phyloP scores from a whole-genome alignment of 2,888 invertebrate genomes.

The Osmoderma eremita region DNA sequence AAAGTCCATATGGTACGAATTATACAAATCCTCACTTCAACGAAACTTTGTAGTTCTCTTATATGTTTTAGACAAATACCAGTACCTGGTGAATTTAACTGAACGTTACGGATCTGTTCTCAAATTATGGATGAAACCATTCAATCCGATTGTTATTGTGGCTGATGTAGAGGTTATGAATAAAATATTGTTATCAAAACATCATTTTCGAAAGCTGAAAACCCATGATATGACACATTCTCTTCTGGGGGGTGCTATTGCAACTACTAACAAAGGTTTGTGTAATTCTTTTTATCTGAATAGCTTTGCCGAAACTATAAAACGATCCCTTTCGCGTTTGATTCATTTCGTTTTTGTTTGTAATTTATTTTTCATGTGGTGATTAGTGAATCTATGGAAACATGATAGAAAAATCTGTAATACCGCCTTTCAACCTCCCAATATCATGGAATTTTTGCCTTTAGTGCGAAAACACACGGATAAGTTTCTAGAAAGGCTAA shows the following conservation, averaged over 20 bases:
- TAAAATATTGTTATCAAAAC: slow-evolving; percentile 25
- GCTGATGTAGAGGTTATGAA: slow-evolving; percentile 22
- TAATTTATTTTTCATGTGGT: too few species aligned
- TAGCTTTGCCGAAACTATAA: too few species aligned
- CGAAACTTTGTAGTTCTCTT: not conserved
- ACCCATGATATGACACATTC: slow-evolving; percentile 28
- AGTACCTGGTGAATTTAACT: slow-evolving; percentile 2
- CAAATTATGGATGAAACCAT: slow-evolving; percentile 35
- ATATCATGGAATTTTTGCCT: slow-evolving; percentile 9
- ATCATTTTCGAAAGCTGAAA: slow-evolving; percentile 22
- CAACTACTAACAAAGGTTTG: slow-evolving; percentile 26
- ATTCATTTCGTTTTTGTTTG: too few species aligned
- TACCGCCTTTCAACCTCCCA: slow-evolving; percentile 25
- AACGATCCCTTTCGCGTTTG: too few species aligned
- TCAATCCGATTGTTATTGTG: slow-evolving; percentile 22
- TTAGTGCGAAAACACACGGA: slow-evolving; percentile 15
- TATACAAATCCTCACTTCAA: not conserved
- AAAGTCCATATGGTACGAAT: not conserved
- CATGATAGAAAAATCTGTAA: slow-evolving; percentile 20
- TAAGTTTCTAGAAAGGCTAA: slow-evolving; percentile 17
- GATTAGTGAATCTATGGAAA: slow-evolving; percentile 10
- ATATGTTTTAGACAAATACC: slow-evolving; percentile 15
- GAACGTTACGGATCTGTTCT: slow-evolving; percentile 29
- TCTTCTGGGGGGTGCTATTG: slow-evolving; percentile 27
- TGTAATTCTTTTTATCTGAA: too few species aligned